Evolutionary conservation across 2,888 invertebrate species (phyloP).

Genomic region (Scaeva pyrastri): DNA sequence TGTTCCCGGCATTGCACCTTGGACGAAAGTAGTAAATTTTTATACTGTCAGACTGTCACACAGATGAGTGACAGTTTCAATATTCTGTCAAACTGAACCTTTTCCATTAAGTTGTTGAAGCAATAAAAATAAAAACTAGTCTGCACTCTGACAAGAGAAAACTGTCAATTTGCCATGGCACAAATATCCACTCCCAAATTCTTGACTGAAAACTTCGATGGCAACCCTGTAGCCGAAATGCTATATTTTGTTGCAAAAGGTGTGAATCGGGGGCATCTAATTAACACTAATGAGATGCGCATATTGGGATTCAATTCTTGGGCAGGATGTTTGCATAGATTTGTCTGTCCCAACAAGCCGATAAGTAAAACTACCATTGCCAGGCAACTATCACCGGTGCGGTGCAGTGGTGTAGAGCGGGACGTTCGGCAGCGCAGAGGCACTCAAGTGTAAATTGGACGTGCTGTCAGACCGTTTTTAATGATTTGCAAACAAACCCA

Average conservation of each 20-base stretch:
- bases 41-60: too few relatives aligned
- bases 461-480: constrained; percentile 72
- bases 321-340: constrained; percentile 57
- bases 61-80: too few relatives aligned
- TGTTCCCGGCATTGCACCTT: too few relatives aligned
- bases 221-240: constrained; percentile 19
- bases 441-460: constrained; percentile 66
- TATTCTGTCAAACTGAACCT: too few relatives aligned
- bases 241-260: constrained; percentile 56
- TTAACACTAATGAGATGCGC: constrained; percentile 75
- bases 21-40: too few relatives aligned
- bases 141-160: too few relatives aligned
- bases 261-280: constrained; percentile 69
- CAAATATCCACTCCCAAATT: too few relatives aligned
- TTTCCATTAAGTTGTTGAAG: too few relatives aligned
- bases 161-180: too few relatives aligned
- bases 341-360: constrained; percentile 56
- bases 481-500: constrained; percentile 71
- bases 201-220: neutral
- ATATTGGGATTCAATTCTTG: constrained; percentile 62
- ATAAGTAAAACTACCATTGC: constrained; percentile 63
- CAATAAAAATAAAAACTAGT: too few relatives aligned
- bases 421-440: neutral
- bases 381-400: constrained; percentile 26
- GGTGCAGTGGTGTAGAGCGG: neutral